A percentile compares a stretch with the other conserved stretches of the same genome.
Conservation (phyloP, 2,113 vertebrate species). For the Sminthopsis crassicaudata region DNA sequence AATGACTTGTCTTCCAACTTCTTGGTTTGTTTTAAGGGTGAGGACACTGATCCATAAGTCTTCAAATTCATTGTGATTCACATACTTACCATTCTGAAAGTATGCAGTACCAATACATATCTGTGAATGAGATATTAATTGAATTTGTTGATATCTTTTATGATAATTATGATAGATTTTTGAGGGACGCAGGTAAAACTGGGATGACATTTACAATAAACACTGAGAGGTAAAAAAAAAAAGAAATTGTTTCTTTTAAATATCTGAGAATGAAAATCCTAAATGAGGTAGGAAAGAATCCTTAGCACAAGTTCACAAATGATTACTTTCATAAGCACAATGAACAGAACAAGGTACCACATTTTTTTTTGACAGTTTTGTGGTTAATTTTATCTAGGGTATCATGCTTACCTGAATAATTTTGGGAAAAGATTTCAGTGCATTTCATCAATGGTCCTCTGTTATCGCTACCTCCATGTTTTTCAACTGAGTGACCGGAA, state of each 20-base stretch:
- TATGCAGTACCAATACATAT: background rate
- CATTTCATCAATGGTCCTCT: background rate
- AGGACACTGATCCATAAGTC: background rate
- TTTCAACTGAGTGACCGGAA: slow-evolving; percentile 59
- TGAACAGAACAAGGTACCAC: background rate
- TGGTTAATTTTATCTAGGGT: background rate
- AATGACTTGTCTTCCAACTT: background rate
- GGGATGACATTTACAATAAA: background rate
- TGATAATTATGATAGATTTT: slow-evolving; percentile 19
- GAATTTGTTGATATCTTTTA: slow-evolving; percentile 26
- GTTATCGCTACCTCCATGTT: background rate
- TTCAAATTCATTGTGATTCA: background rate
- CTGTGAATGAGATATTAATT: slow-evolving; percentile 1
- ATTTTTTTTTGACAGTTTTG: background rate
- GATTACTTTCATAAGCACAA: background rate
- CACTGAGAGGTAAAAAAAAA: background rate
- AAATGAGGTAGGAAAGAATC: background rate
- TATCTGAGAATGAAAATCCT: background rate
- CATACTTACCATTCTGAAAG: slow-evolving; percentile 27
- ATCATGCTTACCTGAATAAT: background rate
- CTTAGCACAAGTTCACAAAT: background rate
- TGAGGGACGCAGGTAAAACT: slow-evolving; percentile 31
- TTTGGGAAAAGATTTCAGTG: background rate
- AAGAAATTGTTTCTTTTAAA: background rate
- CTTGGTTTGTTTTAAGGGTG: background rate